A percentile compares a stretch with the other conserved stretches of the same genome.
Evolutionary conservation across 2,113 vertebrate genomes (phyloP).

Genomic region (Puntigrus tetrazona): DNA sequence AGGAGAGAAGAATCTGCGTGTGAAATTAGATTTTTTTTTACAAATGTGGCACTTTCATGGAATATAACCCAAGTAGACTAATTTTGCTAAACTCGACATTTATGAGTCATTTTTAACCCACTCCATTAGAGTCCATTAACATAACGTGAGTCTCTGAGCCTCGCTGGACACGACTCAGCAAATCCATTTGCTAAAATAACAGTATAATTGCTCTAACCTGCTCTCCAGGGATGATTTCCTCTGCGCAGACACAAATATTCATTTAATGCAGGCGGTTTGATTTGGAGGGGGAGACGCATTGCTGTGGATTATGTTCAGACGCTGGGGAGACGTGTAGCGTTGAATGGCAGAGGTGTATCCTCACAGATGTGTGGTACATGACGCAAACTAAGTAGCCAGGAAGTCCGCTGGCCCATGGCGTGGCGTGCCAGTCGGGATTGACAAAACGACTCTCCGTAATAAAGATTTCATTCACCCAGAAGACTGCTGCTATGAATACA

Average conservation of each 20-base stretch:
- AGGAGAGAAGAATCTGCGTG: background rate
- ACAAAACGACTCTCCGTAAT: conserved; percentile 13
- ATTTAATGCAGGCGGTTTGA: conserved; percentile 49
- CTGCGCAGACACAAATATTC: conserved; percentile 57
- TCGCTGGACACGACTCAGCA: conserved; percentile 60
- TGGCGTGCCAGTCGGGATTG: conserved; percentile 8
- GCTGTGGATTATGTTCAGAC: conserved; percentile 57
- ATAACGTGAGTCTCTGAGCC: conserved; percentile 48
- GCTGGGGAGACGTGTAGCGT: conserved; percentile 33
- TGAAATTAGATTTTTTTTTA: background rate
- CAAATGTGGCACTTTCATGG: conserved; percentile 40
- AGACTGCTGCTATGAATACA: conserved; percentile 56
- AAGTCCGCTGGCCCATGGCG: background rate
- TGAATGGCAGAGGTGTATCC: conserved; percentile 15
- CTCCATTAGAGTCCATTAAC: conserved; percentile 54
- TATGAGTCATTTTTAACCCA: conserved; percentile 42
- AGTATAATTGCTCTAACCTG: conserved; percentile 51
- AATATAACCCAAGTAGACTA: conserved; percentile 41
- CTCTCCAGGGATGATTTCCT: conserved; percentile 58
- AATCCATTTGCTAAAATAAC: conserved; percentile 67
- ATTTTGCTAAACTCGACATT: conserved; percentile 46
- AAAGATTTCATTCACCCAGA: conserved; percentile 41
- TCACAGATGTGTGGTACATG: conserved; percentile 23
- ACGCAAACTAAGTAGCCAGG: conserved; percentile 11
- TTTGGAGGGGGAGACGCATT: conserved; percentile 42